Percentiles rank a stretch among this genome's conserved stretches.
Conservation (phyloP, 2,113 vertebrate species). For the Malurus melanocephalus region DNA sequence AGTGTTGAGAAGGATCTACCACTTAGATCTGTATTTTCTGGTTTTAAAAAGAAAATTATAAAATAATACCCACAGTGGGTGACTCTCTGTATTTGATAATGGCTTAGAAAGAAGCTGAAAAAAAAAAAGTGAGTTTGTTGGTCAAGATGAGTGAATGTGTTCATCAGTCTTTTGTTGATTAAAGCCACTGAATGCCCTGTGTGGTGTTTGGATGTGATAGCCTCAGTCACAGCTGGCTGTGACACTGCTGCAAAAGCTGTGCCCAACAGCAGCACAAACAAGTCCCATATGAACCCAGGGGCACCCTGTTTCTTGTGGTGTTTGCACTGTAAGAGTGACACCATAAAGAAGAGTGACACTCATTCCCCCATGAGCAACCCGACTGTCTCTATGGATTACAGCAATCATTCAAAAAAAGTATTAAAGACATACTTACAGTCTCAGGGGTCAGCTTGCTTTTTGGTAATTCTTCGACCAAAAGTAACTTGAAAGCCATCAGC, state of each 20-base stretch:
- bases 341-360: neutral
- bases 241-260: neutral
- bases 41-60: neutral
- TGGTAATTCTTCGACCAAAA: conserved; percentile 40
- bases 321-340: neutral
- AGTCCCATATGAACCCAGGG: too few relatives aligned
- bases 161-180: neutral
- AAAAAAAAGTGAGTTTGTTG: neutral
- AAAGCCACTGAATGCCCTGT: neutral
- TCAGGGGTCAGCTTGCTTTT: conserved; percentile 48
- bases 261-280: neutral
- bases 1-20: neutral
- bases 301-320: neutral
- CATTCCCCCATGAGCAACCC: neutral
- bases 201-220: neutral
- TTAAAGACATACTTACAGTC: conserved; percentile 15
- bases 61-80: neutral
- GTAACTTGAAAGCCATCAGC: conserved; percentile 52
- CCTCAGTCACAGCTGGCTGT: neutral
- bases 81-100: neutral
- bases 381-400: neutral
- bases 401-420: accelerated
- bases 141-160: neutral
- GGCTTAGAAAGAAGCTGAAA: neutral
- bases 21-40: neutral